Evolutionary conservation across 2,888 invertebrate species (phyloP).

Genomic region (Conchocele bisecta): DNA sequence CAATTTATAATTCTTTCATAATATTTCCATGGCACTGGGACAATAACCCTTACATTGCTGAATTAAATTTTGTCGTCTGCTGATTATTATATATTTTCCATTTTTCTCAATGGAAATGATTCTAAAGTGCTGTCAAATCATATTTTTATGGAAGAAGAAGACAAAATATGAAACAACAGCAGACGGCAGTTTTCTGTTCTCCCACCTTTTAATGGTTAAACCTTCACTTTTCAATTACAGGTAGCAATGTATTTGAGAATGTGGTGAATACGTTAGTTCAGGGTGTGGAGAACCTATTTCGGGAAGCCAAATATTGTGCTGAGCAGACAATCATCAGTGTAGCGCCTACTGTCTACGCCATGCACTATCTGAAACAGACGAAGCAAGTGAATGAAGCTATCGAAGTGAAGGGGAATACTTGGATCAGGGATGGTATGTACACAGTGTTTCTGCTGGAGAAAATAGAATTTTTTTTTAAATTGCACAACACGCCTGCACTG

Average conservation of each 20-base stretch:
- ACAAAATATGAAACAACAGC: no score
- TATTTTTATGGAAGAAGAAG: no score
- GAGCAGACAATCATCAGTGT: conserved; percentile 43
- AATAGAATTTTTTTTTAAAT: no score
- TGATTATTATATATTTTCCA: no score
- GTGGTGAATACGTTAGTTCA: conserved; percentile 19
- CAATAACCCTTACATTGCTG: no score
- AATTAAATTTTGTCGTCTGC: no score
- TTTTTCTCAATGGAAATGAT: no score
- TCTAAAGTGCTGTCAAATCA: no score
- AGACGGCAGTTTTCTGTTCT: background rate
- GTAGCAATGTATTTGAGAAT: conserved; percentile 26
- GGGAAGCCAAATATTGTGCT: conserved; percentile 19
- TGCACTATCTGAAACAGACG: conserved; percentile 28
- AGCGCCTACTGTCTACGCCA: conserved; percentile 34
- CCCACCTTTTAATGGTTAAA: background rate
- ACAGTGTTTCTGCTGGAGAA: no score
- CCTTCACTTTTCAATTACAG: background rate
- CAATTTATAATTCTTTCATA: no score
- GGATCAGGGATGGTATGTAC: conserved; percentile 18
- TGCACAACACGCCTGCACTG: no score
- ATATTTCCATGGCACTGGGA: no score
- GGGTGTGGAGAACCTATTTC: conserved; percentile 24
- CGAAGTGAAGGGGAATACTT: conserved; percentile 24
- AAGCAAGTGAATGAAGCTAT: conserved; percentile 12